These are phyloP conservation scores for Myotis planiceps DNA, from an alignment of 2,797 vertebrate species.

Conservation along the genomic window DNA sequence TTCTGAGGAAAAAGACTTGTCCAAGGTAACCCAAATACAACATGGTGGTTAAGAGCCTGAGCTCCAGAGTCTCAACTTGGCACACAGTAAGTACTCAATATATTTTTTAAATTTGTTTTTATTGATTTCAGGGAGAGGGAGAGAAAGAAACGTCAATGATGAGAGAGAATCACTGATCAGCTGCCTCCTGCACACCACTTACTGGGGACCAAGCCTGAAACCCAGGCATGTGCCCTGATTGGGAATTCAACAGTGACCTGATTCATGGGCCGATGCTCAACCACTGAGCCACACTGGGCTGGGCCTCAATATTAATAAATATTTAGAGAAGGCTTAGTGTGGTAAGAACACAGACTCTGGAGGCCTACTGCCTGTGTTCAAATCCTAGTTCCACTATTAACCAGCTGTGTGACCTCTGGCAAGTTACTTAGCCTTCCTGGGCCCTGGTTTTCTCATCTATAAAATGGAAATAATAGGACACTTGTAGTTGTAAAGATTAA, in stretches of 20 bases:
- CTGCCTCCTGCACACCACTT: too few relatives aligned
- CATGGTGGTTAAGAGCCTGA: neutral
- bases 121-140: too few relatives aligned
- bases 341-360: neutral
- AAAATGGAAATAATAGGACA: neutral
- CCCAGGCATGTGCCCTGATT: too few relatives aligned
- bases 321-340: neutral
- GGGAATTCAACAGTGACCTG: too few relatives aligned
- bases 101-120: too few relatives aligned
- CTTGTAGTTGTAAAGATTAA: neutral
- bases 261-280: too few relatives aligned
- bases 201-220: too few relatives aligned
- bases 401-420: neutral
- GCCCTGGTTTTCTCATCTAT: neutral
- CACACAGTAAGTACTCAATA: neutral
- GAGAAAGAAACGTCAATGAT: too few relatives aligned
- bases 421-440: conserved; percentile 11
- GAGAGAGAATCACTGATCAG: too few relatives aligned
- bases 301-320: neutral
- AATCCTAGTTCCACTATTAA: neutral
- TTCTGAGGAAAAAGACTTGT: neutral
- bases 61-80: neutral
- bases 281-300: too few relatives aligned
- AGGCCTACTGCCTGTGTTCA: neutral
- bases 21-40: neutral